Evolutionary conservation across 2,888 invertebrate species (phyloP), one percentile per base, ranked within the genome.

Genomic region (Trilocha varians): DNA sequence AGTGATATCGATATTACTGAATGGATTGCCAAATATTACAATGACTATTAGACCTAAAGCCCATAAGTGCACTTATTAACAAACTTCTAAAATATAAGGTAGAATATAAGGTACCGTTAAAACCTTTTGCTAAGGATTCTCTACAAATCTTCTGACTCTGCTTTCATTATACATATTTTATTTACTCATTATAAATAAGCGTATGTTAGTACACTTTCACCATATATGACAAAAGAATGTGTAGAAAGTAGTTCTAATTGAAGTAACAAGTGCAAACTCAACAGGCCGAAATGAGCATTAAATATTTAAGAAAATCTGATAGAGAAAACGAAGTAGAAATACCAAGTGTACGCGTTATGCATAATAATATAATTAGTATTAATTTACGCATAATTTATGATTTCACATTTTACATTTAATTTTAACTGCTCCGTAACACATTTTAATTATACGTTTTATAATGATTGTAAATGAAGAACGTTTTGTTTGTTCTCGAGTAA

Each of bases 201-300:
- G 38, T 15, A 35, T n/a, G 35, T 32, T 35, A 34, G 13, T 37
- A 13, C 34, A 40, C 43, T 43, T 43, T 43, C 40, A 40, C 43
- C 15, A 13, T 37, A 37, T 40, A 36, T 40, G 40, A 43, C 43
- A 43, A 34, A 37, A 33, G 40, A 43, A 40, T 40, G 37, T 5
- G 40, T 43, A 35, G 43, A 43, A 43, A 43, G 40, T 43, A 16
- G n/a, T 38, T 39, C 34, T 36, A 42, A 36, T 38, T 38, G 38
- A 25, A 41, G 15, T 33, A 34, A 14, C 40, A 16, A 25, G 8
- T 9, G 25, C 25, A 25, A 25, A 25, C 25, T 25, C 25, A 5
- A 11, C 25, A 25, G 25, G 25, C 25, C 25, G 25, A 6, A 25
- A 25, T 25, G 25, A 25, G 25, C 25, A 5, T 25, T 25, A 25